Evolutionary conservation across 1,140 invertebrate species (phyloP), one percentile per base, ranked within the genome.

Genomic region (Eueides isabella): DNA sequence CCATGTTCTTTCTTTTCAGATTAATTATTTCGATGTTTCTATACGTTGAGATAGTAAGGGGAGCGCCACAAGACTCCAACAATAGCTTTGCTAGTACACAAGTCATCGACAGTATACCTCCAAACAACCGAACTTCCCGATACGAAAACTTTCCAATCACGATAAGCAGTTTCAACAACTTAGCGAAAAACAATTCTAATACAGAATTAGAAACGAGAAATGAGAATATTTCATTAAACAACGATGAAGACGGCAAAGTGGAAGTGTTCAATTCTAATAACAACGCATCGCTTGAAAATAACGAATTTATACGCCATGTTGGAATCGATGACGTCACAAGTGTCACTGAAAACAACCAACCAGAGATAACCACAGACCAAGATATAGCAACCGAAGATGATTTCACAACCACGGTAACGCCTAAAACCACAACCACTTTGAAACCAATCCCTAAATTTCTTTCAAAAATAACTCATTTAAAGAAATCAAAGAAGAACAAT

Each of bases 401-500:
- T 55, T 6, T 78, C 74, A 38, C 64, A 78, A 72, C 70, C 35
- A 38, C 78, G 66, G 38, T 77, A 26, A 63, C 61, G 62, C 38
- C 72, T 61, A 77, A 67, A 6, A 71, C 71, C n/a, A 71, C 63
- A 41, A 65, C 35, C 30, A 63, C 72, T 2, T 33, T 31, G 0
- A 77, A 72, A 75, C 65, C 70, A 5, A 75, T 75, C 48, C 77
- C 81, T 35, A 70, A 29, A 29, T 88, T 86, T 65, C 64, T 80
- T 31, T 80, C 85, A 0, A 87, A 87, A 67, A 66, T 86, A 28
- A 92, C 85, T 75, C 87, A 91, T 70, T 89, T 81, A 29, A 77
- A 82, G 55, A 86, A 86, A 67, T 62, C 73, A 3, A 78, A 76
- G 11, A 69, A 75, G 29, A 74, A 72, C 31, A 30, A 29, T 6